phyloP scores from a whole-genome alignment of 2,888 invertebrate species.

The Dorcus parallelipipedus region DNA sequence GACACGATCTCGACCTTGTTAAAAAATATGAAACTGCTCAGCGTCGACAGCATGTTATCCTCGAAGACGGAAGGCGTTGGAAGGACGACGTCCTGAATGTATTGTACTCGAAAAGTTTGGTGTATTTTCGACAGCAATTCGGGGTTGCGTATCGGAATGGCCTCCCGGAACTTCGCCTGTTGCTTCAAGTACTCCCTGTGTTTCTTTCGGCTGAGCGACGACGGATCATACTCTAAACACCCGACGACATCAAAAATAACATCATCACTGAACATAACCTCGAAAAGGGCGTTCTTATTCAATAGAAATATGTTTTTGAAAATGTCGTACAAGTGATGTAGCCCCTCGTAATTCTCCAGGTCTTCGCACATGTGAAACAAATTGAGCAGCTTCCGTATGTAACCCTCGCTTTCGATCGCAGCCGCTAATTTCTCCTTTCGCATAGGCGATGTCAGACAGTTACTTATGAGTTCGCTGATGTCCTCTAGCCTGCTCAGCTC shows the following conservation, averaged over 20 bases:
- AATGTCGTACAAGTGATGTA: conserved; percentile 95
- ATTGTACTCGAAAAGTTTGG: conserved; percentile 99
- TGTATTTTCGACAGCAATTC: conserved; percentile 98
- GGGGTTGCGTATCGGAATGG: conserved; percentile 91
- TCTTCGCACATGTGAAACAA: conserved; percentile 98
- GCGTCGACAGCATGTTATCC: conserved; percentile 95
- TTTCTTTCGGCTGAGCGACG: conserved; percentile 77
- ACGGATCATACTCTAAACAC: conserved; percentile 96
- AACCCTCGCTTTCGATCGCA: conserved; percentile 90
- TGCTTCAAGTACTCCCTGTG: conserved; percentile 95
- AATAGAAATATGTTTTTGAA: conserved; percentile 98
- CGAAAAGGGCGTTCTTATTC: conserved; percentile 95
- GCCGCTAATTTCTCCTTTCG: conserved; percentile 92
- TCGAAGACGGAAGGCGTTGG: conserved; percentile 99
- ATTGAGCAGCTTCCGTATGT: conserved; percentile 91
- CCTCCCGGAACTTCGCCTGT: conserved; percentile 87
- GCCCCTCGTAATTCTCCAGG: conserved; percentile 88
- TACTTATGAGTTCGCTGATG: conserved; percentile 88
- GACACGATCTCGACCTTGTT: conserved; percentile 99
- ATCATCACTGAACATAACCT: conserved; percentile 96
- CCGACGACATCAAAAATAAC: conserved; percentile 97
- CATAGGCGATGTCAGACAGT: conserved; percentile 83
- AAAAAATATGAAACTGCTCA: conserved; percentile 99
- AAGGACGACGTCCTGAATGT: conserved; percentile 97
- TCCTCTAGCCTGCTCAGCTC: conserved; percentile 92